These are phyloP conservation scores for Pollenia angustigena DNA, from an alignment of 2,888 invertebrate species.

Conservation along the genomic window DNA sequence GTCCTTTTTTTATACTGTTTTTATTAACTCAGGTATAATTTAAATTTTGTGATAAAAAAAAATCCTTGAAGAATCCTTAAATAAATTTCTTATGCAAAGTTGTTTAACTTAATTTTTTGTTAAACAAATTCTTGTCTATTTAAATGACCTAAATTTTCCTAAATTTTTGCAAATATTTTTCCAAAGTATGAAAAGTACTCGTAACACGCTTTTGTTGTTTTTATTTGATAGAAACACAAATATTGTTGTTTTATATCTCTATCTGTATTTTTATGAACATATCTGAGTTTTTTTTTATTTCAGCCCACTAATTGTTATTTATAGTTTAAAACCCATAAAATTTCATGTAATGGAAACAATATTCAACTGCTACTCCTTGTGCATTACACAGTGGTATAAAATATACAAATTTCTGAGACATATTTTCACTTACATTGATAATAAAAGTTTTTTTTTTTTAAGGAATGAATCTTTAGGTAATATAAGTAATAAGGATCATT, in stretches of 20 bases:
- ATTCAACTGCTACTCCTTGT: slow-evolving; percentile 3
- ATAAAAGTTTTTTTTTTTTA: too few relatives aligned
- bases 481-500: too few relatives aligned
- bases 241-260: slow-evolving; percentile 30
- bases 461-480: too few relatives aligned
- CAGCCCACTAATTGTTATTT: slow-evolving; percentile 65
- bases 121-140: slow-evolving; percentile 29
- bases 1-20: too few relatives aligned
- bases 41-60: background rate
- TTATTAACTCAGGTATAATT: too few relatives aligned
- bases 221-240: slow-evolving; percentile 18
- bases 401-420: too few relatives aligned
- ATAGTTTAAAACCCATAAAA: slow-evolving; percentile 66
- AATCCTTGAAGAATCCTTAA: background rate
- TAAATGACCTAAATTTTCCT: slow-evolving; percentile 57
- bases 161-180: slow-evolving; percentile 58
- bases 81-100: background rate
- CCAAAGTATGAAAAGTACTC: slow-evolving; percentile 7
- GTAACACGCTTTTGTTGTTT: slow-evolving; percentile 7
- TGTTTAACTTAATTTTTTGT: slow-evolving; percentile 12
- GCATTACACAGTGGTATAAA: slow-evolving; percentile 25
- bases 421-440: too few relatives aligned
- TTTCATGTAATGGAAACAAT: slow-evolving; percentile 60
- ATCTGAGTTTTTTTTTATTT: slow-evolving; percentile 41
- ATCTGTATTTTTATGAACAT: slow-evolving; percentile 39